Base-by-base conservation (phyloP, 1,140 invertebrate genomes). In the Pseudomyrmex gracilis region DNA sequence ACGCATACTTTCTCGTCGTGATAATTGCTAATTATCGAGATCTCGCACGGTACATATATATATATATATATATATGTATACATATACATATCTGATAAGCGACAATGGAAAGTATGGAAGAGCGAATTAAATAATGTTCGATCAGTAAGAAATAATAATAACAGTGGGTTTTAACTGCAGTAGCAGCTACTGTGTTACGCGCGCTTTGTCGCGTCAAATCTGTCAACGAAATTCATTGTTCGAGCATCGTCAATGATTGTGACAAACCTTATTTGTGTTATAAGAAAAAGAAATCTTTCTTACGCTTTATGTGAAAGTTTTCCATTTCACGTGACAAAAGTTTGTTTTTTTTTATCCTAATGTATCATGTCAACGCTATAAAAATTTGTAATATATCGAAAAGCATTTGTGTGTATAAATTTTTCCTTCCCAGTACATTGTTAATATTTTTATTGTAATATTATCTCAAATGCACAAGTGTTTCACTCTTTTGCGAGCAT, bases 21-120 rank as follows among this genome's bases (percentile, higher is more conserved):
- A 57, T 53, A 47, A 57, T 53, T 76, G 47, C 63, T 63, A 34
- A 55, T 49, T 49, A 7, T 61, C 73, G 2, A 13, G 17, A 58
- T 47, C 45, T 58, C 20, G 20, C 3, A 15, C 2, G 2, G 5
- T 7, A 9, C 9, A 8, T 17, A 34, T 5, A 7, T 34, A 24
- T 24, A 34, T 34, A 34, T 4, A 5, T 34, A 34, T 34, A 34
- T 24, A 24, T 24, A 34, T 34, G 7, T 4, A 5, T 34, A 34
- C 5, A 34, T 24, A 34, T 7, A 34, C 0, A 12, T 45, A 7
- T 67, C 43, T 55, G 7, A 55, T 53, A 77, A 53, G 43, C n/a
- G 24, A 66, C 60, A 4, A 20, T 1, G 5, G 22, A 76, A 47
- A 10, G 22, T 64, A 10, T 24, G 9, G 10, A 22, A 22, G 20